A percentile compares a stretch with the other conserved stretches of the same genome.
Conservation (phyloP, 2,888 invertebrate species). For the Ophion ellenae region DNA sequence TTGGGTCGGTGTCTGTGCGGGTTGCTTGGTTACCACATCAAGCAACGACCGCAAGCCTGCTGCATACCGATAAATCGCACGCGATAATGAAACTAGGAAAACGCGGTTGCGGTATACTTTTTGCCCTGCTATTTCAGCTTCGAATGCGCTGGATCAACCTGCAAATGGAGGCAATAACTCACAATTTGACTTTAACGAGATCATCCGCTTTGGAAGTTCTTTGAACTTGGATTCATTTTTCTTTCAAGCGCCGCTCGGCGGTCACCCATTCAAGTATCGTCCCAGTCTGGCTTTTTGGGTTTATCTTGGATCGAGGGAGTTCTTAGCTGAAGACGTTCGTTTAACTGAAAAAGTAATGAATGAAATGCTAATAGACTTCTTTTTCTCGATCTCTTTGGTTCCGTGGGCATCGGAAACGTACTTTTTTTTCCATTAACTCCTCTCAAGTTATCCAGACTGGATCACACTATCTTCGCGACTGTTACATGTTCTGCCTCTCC, state of each 20-base stretch:
- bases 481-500: background rate
- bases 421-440: constrained; percentile 3
- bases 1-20: constrained; percentile 15
- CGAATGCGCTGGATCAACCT: background rate
- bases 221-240: background rate
- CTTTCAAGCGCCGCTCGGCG: background rate
- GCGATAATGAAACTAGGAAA: background rate
- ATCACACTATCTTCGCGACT: background rate
- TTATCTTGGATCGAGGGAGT: background rate
- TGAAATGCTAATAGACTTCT: background rate
- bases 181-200: background rate
- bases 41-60: constrained; percentile 45
- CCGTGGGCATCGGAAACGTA: background rate
- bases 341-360: background rate
- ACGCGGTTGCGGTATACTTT: background rate
- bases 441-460: constrained; percentile 10
- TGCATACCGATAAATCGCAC: constrained; percentile 21
- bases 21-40: constrained; percentile 43
- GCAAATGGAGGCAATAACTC: background rate
- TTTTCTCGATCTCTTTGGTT: background rate
- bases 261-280: background rate
- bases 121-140: background rate
- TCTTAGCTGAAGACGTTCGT: background rate
- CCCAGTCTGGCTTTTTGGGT: background rate
- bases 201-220: background rate